Conservation (phyloP, 2,797 vertebrate species). For the Neopelma chrysocephalum region DNA sequence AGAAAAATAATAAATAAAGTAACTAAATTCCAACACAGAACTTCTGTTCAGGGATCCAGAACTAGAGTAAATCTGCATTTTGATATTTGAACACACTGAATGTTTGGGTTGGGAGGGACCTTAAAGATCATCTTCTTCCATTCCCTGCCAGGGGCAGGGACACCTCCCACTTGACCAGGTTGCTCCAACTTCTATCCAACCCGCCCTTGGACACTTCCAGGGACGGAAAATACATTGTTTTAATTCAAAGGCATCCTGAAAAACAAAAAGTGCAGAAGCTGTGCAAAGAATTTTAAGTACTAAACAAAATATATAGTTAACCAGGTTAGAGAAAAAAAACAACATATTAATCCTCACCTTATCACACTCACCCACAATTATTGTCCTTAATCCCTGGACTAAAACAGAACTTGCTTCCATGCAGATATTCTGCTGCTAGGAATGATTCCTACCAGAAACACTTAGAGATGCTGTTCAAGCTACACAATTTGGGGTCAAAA, state of each 20-base stretch:
- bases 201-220: background rate
- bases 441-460: accelerated
- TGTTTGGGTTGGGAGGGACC: background rate
- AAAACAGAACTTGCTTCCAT: background rate
- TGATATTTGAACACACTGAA: background rate
- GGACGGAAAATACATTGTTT: background rate
- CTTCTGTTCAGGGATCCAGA: background rate
- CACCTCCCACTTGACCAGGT: accelerated
- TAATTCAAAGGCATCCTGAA: background rate
- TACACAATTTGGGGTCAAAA: background rate
- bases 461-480: background rate
- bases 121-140: background rate
- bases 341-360: background rate
- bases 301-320: accelerated
- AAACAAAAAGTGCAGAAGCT: background rate
- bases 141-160: background rate
- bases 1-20: background rate
- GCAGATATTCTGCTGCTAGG: background rate
- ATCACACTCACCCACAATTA: background rate
- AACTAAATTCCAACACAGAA: accelerated
- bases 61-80: background rate
- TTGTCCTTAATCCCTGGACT: background rate
- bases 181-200: background rate
- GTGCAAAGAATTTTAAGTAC: background rate
- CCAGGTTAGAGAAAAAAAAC: background rate